Evolutionary conservation across 35 echinoderm and acorn worm species (phyloP), one percentile per base, ranked within the genome.

Genomic region (Heliocidaris tuberculata): DNA sequence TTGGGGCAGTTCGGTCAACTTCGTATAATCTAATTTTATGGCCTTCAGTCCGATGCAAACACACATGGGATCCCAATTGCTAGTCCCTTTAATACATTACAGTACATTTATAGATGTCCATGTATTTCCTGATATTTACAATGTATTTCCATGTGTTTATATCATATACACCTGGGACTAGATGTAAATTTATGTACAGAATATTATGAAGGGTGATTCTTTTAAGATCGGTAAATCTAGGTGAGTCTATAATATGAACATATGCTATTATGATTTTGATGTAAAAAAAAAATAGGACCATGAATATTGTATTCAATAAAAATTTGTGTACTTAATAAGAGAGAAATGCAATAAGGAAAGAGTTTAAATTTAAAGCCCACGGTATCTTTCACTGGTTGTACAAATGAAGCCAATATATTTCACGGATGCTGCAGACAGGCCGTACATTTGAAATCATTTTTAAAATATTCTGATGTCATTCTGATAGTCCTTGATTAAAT

Each of bases 111-210:
- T n/a, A 78, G 4, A 24, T 27, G 21, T 78, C 65, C 19, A 21
- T 78, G 65, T 78, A 78, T 78, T 78, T 78, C 65, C 65, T 78
- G 21, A n/a, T 78, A 78, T 78, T 78, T 78, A n/a, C n/a, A n/a
- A n/a, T n/a, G n/a, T n/a, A 78, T 78, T 78, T 27, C n/a, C 65
- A 27, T 78, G 27, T 24, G 65, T 70, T 15, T 70, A 4, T 19
- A 70, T 16, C 27, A 4, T n/a, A 78, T n/a, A 78, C 35, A 42
- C 35, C n/a, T 19, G 65, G 65, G 65, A 5, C 7, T 19, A 24
- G 2, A n/a, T 27, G 19, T 27, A 78, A 27, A n/a, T 7, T 78
- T 27, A 78, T 78, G 65, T 78, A n/a, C 65, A 78, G 21, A 78
- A 7, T 78, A 27, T 78, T 27, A 78, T 78, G 65, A 78, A 27